Conservation (phyloP, 2,113 vertebrate genomes). For the Petroica traversi region DNA sequence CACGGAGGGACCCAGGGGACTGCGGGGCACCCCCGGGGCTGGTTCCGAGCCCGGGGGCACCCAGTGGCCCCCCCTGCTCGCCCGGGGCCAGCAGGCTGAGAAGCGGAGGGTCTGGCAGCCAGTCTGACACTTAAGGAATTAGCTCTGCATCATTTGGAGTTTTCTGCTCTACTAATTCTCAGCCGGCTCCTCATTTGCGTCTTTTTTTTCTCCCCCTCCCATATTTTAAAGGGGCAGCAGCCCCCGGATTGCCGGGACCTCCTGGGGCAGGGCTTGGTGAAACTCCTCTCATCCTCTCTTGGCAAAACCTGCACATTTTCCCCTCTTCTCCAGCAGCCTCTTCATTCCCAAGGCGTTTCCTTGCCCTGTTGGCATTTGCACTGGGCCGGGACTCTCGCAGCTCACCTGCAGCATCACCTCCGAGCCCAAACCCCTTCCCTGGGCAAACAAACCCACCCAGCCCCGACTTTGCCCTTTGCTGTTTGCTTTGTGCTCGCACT, state of each 20-base stretch:
- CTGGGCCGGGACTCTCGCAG: neutral
- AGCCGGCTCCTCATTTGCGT: slow-evolving; percentile 40
- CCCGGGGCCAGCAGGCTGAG: neutral
- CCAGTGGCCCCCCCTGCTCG: accelerated
- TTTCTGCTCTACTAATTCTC: slow-evolving; percentile 75
- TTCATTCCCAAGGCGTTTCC: neutral
- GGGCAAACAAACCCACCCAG: neutral
- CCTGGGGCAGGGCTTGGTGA: neutral
- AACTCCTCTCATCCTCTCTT: accelerated
- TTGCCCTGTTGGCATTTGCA: neutral
- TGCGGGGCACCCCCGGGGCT: accelerated
- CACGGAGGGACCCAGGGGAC: accelerated
- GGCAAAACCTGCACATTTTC: neutral
- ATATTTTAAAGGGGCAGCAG: slow-evolving; percentile 54
- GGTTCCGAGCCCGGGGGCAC: neutral
- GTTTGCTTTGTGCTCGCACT: slow-evolving; percentile 19
- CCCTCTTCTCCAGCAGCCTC: neutral
- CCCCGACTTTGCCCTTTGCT: neutral
- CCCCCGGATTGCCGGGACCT: neutral
- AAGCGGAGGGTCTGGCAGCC: slow-evolving; percentile 57
- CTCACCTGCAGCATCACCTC: neutral
- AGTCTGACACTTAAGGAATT: slow-evolving; percentile 74
- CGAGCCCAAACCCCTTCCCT: neutral
- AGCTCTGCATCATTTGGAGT: slow-evolving; percentile 74
- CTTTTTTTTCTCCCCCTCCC: neutral